Percentiles rank a stretch among this genome's conserved stretches.
Conservation (phyloP, 2,113 vertebrate species). For the Dissostichus mawsoni region DNA sequence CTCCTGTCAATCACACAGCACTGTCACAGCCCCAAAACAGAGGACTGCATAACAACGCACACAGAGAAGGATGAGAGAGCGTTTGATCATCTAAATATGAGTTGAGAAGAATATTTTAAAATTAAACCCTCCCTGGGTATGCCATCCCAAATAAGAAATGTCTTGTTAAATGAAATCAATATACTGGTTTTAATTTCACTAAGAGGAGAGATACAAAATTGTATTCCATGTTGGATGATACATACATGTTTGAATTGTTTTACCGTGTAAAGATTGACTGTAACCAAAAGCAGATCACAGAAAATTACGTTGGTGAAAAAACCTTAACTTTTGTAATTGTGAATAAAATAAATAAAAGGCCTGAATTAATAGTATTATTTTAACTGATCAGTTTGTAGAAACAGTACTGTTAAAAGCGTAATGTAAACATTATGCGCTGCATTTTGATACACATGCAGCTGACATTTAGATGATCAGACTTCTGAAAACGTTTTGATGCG, state of each 20-base stretch:
- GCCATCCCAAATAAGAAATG: constrained; percentile 15
- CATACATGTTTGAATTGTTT: background rate
- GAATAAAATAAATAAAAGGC: background rate
- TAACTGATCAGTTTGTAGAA: background rate
- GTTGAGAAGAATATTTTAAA: background rate
- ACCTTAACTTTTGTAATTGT: background rate
- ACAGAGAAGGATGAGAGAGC: background rate
- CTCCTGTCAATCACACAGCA: constrained; percentile 61
- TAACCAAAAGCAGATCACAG: background rate
- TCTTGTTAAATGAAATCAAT: constrained; percentile 11
- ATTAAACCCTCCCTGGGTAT: constrained; percentile 11
- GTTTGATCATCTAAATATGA: constrained; percentile 22
- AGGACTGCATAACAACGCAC: constrained; percentile 10
- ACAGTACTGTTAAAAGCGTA: background rate
- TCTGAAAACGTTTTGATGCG: background rate
- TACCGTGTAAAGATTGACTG: background rate
- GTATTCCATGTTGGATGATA: background rate
- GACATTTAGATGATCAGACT: too few relatives aligned
- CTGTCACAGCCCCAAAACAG: constrained; percentile 50
- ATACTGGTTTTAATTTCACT: constrained; percentile 20
- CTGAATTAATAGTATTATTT: background rate
- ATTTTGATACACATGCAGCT: background rate
- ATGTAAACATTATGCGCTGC: background rate
- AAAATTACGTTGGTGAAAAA: background rate
- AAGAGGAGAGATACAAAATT: background rate